Base-by-base conservation (phyloP, 2,888 invertebrate species). In the Punctoribates punctum region DNA sequence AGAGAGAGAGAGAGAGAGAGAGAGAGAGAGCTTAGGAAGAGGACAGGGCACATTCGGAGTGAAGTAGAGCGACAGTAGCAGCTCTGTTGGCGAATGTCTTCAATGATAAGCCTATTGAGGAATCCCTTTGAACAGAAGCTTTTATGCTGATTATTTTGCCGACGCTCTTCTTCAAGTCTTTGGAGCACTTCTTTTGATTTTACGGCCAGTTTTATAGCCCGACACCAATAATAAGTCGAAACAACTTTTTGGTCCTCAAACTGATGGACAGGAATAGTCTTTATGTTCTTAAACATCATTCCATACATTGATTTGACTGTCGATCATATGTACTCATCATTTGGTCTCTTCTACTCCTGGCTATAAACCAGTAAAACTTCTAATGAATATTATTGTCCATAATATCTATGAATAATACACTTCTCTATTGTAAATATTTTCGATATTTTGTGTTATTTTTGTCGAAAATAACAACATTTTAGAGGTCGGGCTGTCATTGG, bases 91-190 rank as follows among this genome's bases (percentile, higher is more conserved):
- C n/a, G 27, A 57, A 65, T 65, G 65, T 65, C 34, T 20, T 27
- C 65, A 34, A 65, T 65, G 34, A 65, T 65, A 65, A 65, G 65
- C 65, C 65, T 65, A 65, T 38, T 65, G 13, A 65, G 65, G 34
- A 65, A 65, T 65, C 65, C 23, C 57, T 65, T 65, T 65, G 27
- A 65, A 65, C 65, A 65, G 65, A 65, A 65, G 65, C 65, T 65
- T 65, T 65, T 65, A 65, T 65, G 65, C 65, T 65, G 65, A 65
- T 65, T 65, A 65, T 65, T 65, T 15, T 65, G 65, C 65, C 65
- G 65, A 6, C 65, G 65, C 65, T 65, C 65, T 65, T 9, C 38
- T 34, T 23, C 13, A 1, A 20, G 51, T 51, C 25, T 57, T 20
- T 25, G 57, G 25, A 23, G 65, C 65, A 65, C 34, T 65, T 38